Percentiles rank a stretch among this genome's conserved stretches.
Evolutionary conservation across 2,113 vertebrate genomes (phyloP).

Genomic region (Anhinga anhinga): DNA sequence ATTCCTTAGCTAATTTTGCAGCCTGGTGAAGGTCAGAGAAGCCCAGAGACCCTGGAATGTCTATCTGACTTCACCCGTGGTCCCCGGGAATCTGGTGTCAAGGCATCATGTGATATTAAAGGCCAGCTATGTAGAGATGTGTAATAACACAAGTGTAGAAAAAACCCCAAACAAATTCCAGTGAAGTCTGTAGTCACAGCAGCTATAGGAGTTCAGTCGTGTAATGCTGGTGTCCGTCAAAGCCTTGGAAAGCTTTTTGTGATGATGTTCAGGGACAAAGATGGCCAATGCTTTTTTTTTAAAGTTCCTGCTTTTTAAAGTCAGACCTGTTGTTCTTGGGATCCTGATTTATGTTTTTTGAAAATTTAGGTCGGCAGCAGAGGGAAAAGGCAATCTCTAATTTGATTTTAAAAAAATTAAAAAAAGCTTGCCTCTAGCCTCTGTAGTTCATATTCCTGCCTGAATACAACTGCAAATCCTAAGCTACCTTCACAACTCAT

Average conservation of each 20-base stretch:
- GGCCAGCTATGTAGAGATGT: background rate
- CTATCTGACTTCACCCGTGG: background rate
- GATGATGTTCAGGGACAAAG: background rate
- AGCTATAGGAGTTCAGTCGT: background rate
- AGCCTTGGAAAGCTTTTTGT: background rate
- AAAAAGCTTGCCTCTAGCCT: background rate
- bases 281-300: background rate
- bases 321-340: background rate
- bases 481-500: background rate
- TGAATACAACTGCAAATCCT: background rate
- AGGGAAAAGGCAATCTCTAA: background rate
- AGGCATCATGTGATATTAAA: background rate
- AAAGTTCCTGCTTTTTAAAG: background rate
- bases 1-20: background rate
- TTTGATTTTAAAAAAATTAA: background rate
- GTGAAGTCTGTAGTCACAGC: background rate
- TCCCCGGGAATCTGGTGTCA: background rate
- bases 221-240: background rate
- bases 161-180: fast-evolving
- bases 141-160: background rate
- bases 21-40: background rate
- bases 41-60: background rate
- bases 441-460: background rate
- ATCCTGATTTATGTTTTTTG: background rate
- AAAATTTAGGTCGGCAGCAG: background rate